Base-by-base conservation (phyloP, 2,888 invertebrate genomes). In the Drosophila lacicola region DNA sequence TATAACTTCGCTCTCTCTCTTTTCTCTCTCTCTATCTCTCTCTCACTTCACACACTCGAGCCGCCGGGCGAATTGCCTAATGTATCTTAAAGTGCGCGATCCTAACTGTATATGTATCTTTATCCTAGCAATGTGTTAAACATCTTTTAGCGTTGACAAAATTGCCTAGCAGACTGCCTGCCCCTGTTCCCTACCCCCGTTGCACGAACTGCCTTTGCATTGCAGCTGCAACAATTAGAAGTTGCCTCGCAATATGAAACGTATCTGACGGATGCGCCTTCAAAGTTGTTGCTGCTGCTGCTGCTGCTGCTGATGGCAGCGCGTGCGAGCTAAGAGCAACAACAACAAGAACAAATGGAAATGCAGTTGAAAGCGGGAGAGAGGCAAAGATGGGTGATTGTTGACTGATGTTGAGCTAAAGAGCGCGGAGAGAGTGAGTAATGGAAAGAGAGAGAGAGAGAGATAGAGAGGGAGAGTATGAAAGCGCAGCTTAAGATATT, bases 61-160 rank as follows among this genome's bases (percentile, higher is more conserved):
- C 47, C 21, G 14, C 46, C 3, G 17, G 39, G 33, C 70, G 70
- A 42, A 54, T 55, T 47, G 63, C 34, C 53, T 70, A 78, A 78
- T 75, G 68, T 51, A 71, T 68, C 68, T 65, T 50, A 21, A 36
- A 75, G 67, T 73, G 60, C 54, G 60, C 55, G 61, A 61, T 61
- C 61, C 61, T 42, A 41, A 41, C 5, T 21, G 10, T 49, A 39
- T 17, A 25, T 25, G n/a, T 29, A 39, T 36, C 36, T 25, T 50
- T 56, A 44, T 73, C 55, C 60, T 62, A 61, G 87, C 89, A 88
- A 88, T 90, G 82, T 90, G 90, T 90, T 89, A 86, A 83, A 88
- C 83, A 77, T 89, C 90, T 87, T 89, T 89, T 89, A 70, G 77
- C 79, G 80, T 87, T 85, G 83, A 83, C 90, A 89, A 87, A 89